Conservation (phyloP, 2,888 invertebrate species). For the Mythimna ferrago region DNA sequence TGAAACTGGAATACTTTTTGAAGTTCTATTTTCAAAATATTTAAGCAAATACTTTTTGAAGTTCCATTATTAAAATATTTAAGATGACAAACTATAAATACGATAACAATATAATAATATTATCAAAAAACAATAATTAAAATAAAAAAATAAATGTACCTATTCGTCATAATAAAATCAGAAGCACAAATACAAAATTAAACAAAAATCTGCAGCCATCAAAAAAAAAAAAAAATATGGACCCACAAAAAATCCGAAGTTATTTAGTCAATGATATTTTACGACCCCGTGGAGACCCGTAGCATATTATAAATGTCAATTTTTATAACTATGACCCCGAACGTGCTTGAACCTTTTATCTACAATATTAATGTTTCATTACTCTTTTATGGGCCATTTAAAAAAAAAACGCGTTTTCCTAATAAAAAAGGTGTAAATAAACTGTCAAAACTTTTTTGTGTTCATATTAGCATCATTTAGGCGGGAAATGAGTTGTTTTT, state of each 20-base stretch:
- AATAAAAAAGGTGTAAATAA: slow-evolving; percentile 51
- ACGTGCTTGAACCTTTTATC: slow-evolving; percentile 75
- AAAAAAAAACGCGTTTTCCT: slow-evolving; percentile 62
- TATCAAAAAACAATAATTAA: too few species aligned
- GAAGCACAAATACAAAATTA: not conserved
- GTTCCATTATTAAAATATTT: too few species aligned
- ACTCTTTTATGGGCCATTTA: slow-evolving; percentile 73
- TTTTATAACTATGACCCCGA: slow-evolving; percentile 77
- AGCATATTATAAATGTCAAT: slow-evolving; percentile 78
- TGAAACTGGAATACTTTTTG: too few species aligned
- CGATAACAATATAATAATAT: too few species aligned
- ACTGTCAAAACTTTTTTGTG: slow-evolving; percentile 32
- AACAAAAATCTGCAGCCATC: slow-evolving; percentile 20
- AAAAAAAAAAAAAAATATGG: slow-evolving; percentile 72
- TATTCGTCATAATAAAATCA: not conserved
- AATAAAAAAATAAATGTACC: too few species aligned
- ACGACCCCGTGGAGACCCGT: slow-evolving; percentile 65
- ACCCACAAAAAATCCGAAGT: slow-evolving; percentile 64
- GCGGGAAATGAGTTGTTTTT: slow-evolving; percentile 7
- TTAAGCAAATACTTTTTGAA: too few species aligned
- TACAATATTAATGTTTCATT: slow-evolving; percentile 76
- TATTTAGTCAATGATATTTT: slow-evolving; percentile 74
- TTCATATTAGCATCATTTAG: slow-evolving; percentile 10
- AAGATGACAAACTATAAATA: not conserved
- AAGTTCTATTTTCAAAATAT: too few species aligned